phyloP scores from a whole-genome alignment of 2,113 vertebrate genomes.

The Larimichthys polyactis region DNA sequence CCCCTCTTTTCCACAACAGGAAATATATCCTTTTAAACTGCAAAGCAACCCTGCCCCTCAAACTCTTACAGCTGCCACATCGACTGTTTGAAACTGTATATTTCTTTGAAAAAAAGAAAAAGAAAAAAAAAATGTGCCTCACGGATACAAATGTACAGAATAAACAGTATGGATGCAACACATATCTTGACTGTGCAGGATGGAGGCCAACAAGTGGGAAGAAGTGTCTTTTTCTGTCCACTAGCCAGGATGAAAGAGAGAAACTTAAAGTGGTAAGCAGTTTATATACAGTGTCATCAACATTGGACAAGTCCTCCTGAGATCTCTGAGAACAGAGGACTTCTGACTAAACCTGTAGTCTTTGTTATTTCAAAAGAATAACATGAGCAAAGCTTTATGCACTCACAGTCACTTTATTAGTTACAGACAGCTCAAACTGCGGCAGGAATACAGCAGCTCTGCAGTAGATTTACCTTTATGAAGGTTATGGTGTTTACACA shows the following conservation, averaged over 20 bases:
- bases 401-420: neutral
- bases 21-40: slow-evolving; percentile 40
- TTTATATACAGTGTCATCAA: neutral
- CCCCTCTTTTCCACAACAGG: slow-evolving; percentile 57
- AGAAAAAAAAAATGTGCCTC: neutral
- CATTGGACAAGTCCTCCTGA: neutral
- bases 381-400: neutral
- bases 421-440: neutral
- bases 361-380: slow-evolving; percentile 10
- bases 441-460: neutral
- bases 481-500: neutral
- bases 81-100: neutral
- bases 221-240: neutral
- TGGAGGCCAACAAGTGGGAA: slow-evolving; percentile 15
- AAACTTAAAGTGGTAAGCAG: neutral
- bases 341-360: slow-evolving; percentile 3
- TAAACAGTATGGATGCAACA: slow-evolving; percentile 6
- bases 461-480: neutral
- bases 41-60: slow-evolving; percentile 5
- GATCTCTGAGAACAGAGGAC: neutral
- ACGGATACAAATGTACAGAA: slow-evolving; percentile 13
- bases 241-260: slow-evolving; percentile 2
- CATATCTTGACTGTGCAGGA: slow-evolving; percentile 5
- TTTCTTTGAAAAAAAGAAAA: neutral
- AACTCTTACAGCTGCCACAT: slow-evolving; percentile 16